Evolutionary conservation across 1,140 invertebrate species (phyloP).

Genomic region (Elymnias hypermnestra): DNA sequence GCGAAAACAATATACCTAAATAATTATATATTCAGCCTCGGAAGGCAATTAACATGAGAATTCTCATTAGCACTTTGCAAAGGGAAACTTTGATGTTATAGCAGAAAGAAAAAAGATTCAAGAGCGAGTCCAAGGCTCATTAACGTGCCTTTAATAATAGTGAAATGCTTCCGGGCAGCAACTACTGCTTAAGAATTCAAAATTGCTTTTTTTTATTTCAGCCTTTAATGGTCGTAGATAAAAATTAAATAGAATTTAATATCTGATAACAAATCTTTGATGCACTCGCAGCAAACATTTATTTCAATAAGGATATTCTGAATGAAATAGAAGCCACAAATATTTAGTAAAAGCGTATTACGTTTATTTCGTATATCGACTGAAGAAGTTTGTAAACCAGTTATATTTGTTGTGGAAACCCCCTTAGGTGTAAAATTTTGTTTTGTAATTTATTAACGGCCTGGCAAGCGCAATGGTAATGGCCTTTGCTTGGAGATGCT

Average conservation of each 20-base stretch:
- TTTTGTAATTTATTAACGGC: too few relatives aligned
- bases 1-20: slow-evolving; percentile 57
- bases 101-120: slow-evolving; percentile 57
- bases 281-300: too few relatives aligned
- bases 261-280: too few relatives aligned
- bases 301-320: too few relatives aligned
- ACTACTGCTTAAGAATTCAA: slow-evolving; percentile 37
- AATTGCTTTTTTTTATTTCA: slow-evolving; percentile 21
- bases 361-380: too few relatives aligned
- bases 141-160: slow-evolving; percentile 60
- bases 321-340: too few relatives aligned
- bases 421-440: too few relatives aligned
- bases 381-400: too few relatives aligned
- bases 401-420: too few relatives aligned
- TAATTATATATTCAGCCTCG: slow-evolving; percentile 56
- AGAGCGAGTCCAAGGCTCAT: slow-evolving; percentile 53
- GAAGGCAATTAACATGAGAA: slow-evolving; percentile 64
- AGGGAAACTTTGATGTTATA: slow-evolving; percentile 66
- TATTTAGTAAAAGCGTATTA: too few relatives aligned
- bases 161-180: slow-evolving; percentile 43
- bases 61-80: slow-evolving; percentile 63
- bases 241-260: not conserved
- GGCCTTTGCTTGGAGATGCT: too few relatives aligned
- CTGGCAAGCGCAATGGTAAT: too few relatives aligned
- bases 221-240: slow-evolving; percentile 7